A percentile compares a stretch with the other conserved stretches of the same genome.
phyloP scores from a whole-genome alignment of 2,113 vertebrate genomes.

The Lamprotornis superbus region DNA sequence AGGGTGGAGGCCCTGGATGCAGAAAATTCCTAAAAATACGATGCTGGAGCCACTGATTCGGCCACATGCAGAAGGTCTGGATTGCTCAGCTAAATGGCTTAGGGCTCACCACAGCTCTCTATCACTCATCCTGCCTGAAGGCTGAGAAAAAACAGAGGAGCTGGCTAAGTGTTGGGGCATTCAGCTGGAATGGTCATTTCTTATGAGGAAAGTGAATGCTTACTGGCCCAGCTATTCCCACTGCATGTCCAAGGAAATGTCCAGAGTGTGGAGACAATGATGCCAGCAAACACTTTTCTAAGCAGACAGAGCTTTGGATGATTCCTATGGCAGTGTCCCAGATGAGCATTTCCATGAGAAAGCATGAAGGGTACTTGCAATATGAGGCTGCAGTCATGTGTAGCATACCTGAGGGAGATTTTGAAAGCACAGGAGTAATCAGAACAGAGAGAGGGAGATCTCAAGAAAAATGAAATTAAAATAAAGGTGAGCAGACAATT shows the following conservation, averaged over 20 bases:
- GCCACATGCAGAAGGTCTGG: not conserved
- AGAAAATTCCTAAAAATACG: not conserved
- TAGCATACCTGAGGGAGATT: not conserved
- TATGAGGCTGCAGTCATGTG: not conserved
- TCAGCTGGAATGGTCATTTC: not conserved
- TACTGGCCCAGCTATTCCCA: not conserved
- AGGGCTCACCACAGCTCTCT: not conserved
- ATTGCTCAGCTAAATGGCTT: not conserved
- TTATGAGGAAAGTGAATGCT: not conserved
- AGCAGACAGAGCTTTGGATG: not conserved
- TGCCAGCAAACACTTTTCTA: not conserved
- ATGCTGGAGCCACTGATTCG: not conserved
- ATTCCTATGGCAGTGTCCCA: not conserved
- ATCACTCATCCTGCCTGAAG: not conserved
- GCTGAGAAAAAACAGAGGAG: not conserved
- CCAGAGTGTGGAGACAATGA: not conserved
- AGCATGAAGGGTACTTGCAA: not conserved
- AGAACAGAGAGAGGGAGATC: not conserved
- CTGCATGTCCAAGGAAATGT: not conserved
- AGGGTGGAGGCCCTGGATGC: not conserved
- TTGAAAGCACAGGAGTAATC: not conserved
- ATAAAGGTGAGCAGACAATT: not conserved
- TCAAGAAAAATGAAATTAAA: not conserved
- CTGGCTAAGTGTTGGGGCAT: not conserved
- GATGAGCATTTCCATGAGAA: not conserved